Evolutionary conservation across 2,797 vertebrate species (phyloP), one percentile per base, ranked within the genome.

Genomic region (Sciurus carolinensis): DNA sequence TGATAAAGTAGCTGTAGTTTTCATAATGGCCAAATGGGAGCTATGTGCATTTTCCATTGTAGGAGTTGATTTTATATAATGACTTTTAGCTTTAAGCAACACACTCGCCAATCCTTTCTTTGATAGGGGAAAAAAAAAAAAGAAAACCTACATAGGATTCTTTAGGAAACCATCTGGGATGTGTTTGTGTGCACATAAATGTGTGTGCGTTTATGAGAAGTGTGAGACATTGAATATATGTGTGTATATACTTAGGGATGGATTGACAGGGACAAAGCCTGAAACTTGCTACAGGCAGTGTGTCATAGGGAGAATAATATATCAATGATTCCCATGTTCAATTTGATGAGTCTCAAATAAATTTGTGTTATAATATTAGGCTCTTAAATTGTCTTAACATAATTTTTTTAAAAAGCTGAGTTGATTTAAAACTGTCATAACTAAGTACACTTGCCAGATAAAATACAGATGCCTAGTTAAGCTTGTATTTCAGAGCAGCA

Each of bases 11-110:
- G 66, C 82, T 66, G 3, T 62, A 57, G 64, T 87, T 96, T 93
- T 90, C 92, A 94, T 79, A 54, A 92, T 85, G 76, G 62, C 84
- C 84, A 91, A 85, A 66, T 52, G 92, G 76, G 62, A 94, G 50
- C 52, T n/a, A 10, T 57, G 22, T 79, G 64, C 15, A 73, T 79
- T 90, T 96, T 90, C 39, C 47, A 39, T 50, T 66, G 39, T 62
- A 93, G 62, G 39, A 93, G n/a, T 62, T 93, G 84, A 77, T 89
- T 91, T 95, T 94, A 92, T 95, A 89, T 91, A 79, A 33, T 90
- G 90, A 83, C 82, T 72, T 95, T 57, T 44, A 91, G 52, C 28
- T 87, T 10, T 44, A 89, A 93, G 59, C 50, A 77, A 91, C 54
- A 69, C 54, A 72, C 75, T 76, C 91, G 52, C 12, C 66, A 76